Conservation (phyloP, 2,888 invertebrate genomes). For the Amphipyra tragopoginis region DNA sequence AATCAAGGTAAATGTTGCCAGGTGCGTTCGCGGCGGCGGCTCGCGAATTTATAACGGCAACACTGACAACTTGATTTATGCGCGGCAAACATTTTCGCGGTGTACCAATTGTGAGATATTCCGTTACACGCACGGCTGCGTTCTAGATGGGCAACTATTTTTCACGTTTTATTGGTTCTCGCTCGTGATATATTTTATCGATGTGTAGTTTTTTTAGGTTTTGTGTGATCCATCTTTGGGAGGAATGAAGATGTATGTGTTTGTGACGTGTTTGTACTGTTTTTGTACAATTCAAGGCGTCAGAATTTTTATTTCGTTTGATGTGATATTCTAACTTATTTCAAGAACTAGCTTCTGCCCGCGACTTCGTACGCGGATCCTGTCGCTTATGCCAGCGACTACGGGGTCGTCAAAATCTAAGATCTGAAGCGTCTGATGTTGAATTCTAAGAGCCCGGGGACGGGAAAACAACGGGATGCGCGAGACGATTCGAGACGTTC, state of each 20-base stretch:
- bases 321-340: too few relatives aligned
- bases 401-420: too few relatives aligned
- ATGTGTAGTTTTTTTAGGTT: constrained; percentile 50
- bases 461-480: too few relatives aligned
- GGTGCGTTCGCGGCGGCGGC: constrained; percentile 80
- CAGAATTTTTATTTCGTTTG: too few relatives aligned
- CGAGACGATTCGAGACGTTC: too few relatives aligned
- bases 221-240: constrained; percentile 19
- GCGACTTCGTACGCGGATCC: too few relatives aligned
- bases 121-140: constrained; percentile 74
- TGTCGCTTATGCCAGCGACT: too few relatives aligned
- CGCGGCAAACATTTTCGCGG: constrained; percentile 77
- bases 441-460: too few relatives aligned
- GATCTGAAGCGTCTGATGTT: too few relatives aligned
- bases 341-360: too few relatives aligned
- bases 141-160: constrained; percentile 75
- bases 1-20: constrained; percentile 87
- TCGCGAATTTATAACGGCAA: constrained; percentile 85
- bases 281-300: background rate
- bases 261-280: background rate
- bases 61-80: constrained; percentile 87
- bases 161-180: constrained; percentile 81
- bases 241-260: constrained; percentile 7
- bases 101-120: constrained; percentile 76
- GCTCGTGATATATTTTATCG: constrained; percentile 68